Evolutionary conservation across 2,888 invertebrate species (phyloP).

Genomic region (Rhagophthalmus giganteus): DNA sequence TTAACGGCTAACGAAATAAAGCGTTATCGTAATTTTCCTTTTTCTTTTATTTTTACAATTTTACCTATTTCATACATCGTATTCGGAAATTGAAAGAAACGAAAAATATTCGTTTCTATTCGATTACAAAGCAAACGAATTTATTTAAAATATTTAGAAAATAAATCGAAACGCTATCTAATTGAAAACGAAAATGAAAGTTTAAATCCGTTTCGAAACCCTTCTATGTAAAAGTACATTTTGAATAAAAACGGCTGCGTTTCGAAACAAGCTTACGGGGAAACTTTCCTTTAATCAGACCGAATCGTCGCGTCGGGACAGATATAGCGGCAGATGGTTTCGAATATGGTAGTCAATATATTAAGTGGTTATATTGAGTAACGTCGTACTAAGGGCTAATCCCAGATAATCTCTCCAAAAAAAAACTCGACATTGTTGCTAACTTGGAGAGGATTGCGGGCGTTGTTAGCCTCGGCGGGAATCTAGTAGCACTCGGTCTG

Average conservation of each 20-base stretch:
- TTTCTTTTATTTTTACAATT: slow-evolving; percentile 9
- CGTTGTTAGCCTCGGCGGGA: slow-evolving; percentile 39
- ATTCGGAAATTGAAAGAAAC: neutral
- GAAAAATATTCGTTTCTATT: neutral
- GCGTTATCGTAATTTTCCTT: slow-evolving; percentile 7
- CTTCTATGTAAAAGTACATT: no score
- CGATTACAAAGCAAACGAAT: neutral
- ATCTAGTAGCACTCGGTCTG: slow-evolving; percentile 34
- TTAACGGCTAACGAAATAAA: slow-evolving; percentile 15
- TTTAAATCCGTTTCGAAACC: slow-evolving; percentile 6
- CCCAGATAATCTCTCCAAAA: slow-evolving; percentile 39
- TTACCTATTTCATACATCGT: slow-evolving; percentile 2
- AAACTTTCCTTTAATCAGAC: slow-evolving; percentile 20
- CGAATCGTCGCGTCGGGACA: slow-evolving; percentile 11
- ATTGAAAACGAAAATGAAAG: slow-evolving; percentile 12
- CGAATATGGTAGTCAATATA: slow-evolving; percentile 26
- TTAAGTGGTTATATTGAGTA: slow-evolving; percentile 40
- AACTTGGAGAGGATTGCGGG: slow-evolving; percentile 38
- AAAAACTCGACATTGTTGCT: slow-evolving; percentile 37
- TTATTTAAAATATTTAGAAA: neutral
- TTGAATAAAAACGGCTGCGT: slow-evolving; percentile 10
- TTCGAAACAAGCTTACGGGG: slow-evolving; percentile 1
- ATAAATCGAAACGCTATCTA: neutral
- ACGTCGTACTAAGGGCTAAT: slow-evolving; percentile 42
- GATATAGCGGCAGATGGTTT: slow-evolving; percentile 27